Conservation (phyloP, 2,888 invertebrate species). For the Macrosiphum euphorbiae region DNA sequence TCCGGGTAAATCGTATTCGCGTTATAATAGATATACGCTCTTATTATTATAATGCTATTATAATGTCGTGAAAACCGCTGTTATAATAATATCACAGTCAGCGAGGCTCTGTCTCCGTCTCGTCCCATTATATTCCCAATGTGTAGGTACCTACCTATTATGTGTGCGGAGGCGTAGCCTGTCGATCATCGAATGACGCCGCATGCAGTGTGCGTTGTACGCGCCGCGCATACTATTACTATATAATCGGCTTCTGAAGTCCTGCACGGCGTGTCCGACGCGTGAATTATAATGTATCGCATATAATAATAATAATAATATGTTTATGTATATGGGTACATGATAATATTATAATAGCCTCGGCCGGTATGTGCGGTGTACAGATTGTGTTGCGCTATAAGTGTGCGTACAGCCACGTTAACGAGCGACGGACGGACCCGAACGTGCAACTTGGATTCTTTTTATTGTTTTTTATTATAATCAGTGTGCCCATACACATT, state of each 20-base stretch:
- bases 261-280: neutral
- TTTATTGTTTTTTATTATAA: conserved; percentile 12
- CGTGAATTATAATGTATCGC: neutral
- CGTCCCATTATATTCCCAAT: neutral
- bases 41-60: neutral
- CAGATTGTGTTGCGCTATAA: neutral
- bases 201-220: neutral
- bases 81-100: neutral
- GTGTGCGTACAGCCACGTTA: neutral
- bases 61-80: neutral
- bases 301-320: neutral
- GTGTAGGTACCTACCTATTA: neutral
- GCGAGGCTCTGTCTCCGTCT: neutral
- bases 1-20: neutral
- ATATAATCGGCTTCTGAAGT: neutral
- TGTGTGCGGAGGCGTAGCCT: neutral
- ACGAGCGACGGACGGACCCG: neutral
- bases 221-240: neutral
- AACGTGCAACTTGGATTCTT: conserved; percentile 5
- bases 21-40: neutral
- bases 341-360: neutral
- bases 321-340: neutral
- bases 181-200: conserved; percentile 12
- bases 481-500: neutral
- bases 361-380: neutral